Evolutionary conservation across 2,888 invertebrate genomes (phyloP), one percentile per base, ranked within the genome.

Genomic region (Cistogaster globosa): DNA sequence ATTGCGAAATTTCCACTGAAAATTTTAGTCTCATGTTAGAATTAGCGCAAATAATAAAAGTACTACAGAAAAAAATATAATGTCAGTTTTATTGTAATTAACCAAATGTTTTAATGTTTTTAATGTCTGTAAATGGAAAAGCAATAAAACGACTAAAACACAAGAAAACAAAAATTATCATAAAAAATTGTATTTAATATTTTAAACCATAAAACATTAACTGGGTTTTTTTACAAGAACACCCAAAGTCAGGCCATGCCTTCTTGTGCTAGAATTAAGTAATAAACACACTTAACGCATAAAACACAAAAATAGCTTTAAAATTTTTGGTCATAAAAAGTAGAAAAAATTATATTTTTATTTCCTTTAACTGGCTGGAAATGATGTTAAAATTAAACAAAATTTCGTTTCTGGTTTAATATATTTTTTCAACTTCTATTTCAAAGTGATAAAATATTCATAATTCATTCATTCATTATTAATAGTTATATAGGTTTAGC

Each of bases 1-100:
- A 16, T 51, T n/a, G 16, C 18, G 1, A n/a, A 0, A 67, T 14
- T 20, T 55, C 32, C 53, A 68, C 42, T 51, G 18, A 22, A 76
- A 58, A 26, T 48, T 22, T 51, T 20, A 42, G 26, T 16, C 62
- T 32, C 2, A 2, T 6, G 32, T 45, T 11, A 20, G 55, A 32
- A 42, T 60, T 53, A 11, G 26, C 6, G 20, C 14, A 20, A 32
- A 14, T 11, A 53, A 55, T 45, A n/a, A 36, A 62, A 53, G 51
- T 16, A 48, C 6, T n/a, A 48, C 12, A 7, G 32, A 55, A 48
- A 48, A 48, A 62, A 68, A 74, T 77, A 78, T 81, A 81, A 81
- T 81, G 84, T 85, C 68, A 85, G 78, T 81, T 85, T 81, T 78
- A 85, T 81, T 85, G 84, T 78, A 85, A 85, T 81, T 85, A 85